A percentile compares a stretch with the other conserved stretches of the same genome.
phyloP scores from a whole-genome alignment of 1,140 invertebrate species.

The Drosophila hydei region DNA sequence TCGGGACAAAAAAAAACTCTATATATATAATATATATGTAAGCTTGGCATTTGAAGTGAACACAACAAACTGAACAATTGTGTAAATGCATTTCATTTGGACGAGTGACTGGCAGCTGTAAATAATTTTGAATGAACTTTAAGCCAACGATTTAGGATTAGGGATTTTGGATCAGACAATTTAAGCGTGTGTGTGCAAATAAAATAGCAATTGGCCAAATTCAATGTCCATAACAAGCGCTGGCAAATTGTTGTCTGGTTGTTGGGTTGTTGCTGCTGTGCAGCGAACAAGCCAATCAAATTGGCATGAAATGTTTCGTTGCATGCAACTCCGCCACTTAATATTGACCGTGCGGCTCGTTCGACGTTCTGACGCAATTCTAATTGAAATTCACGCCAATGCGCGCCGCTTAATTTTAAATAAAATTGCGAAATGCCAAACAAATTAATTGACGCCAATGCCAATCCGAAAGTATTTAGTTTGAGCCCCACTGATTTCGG shows the following conservation, averaged over 20 bases:
- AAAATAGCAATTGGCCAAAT: slow-evolving; percentile 43
- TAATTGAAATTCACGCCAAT: slow-evolving; percentile 75
- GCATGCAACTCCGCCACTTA: slow-evolving; percentile 9
- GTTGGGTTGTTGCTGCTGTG: not conserved
- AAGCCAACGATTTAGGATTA: slow-evolving; percentile 39
- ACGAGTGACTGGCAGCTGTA: slow-evolving; percentile 43
- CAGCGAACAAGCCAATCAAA: slow-evolving; percentile 72
- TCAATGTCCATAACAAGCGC: slow-evolving; percentile 23
- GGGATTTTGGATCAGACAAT: slow-evolving; percentile 25
- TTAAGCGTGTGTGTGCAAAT: slow-evolving; percentile 48
- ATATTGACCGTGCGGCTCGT: not conserved
- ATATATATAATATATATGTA: not conserved
- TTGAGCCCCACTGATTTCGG: slow-evolving; percentile 26
- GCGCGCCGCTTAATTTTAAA: slow-evolving; percentile 63
- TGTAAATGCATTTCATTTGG: slow-evolving; percentile 69
- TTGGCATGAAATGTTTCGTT: slow-evolving; percentile 63
- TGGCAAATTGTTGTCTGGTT: slow-evolving; percentile 19
- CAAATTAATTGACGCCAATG: slow-evolving; percentile 71
- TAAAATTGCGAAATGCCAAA: slow-evolving; percentile 70
- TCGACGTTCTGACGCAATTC: slow-evolving; percentile 20
- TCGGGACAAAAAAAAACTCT: slow-evolving; percentile 27
- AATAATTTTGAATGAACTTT: slow-evolving; percentile 29
- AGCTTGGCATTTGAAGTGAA: slow-evolving; percentile 66
- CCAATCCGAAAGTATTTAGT: slow-evolving; percentile 51
- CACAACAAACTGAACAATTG: slow-evolving; percentile 59